phyloP scores from a whole-genome alignment of 2,113 vertebrate species.

The Chroicocephalus ridibundus region DNA sequence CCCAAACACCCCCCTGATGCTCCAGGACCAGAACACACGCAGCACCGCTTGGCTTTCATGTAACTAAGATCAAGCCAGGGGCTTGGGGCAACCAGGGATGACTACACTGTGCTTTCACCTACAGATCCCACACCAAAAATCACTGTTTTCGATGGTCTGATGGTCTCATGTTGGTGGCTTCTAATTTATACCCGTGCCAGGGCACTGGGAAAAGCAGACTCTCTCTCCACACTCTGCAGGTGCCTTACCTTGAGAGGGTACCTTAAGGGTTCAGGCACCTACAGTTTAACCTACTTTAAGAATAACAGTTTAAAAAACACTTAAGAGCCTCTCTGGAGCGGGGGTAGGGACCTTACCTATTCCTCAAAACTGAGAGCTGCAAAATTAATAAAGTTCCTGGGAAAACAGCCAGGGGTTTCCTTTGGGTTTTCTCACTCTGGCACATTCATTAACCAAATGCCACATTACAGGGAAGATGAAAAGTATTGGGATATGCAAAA shows the following conservation, averaged over 20 bases:
- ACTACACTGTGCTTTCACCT: neutral
- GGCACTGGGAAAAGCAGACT: neutral
- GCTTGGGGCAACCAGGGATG: neutral
- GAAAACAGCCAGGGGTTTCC: slow-evolving; percentile 61
- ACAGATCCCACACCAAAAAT: neutral
- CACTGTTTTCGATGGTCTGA: neutral
- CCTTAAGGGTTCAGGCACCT: neutral
- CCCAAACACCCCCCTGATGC: neutral
- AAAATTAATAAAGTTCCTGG: slow-evolving; percentile 53
- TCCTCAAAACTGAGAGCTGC: slow-evolving; percentile 2
- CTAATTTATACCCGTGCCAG: neutral
- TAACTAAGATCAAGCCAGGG: neutral
- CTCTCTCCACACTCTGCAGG: neutral
- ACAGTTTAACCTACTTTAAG: neutral
- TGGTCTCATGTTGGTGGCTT: neutral
- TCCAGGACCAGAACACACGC: neutral
- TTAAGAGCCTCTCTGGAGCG: neutral
- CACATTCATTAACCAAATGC: slow-evolving; percentile 51
- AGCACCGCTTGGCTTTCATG: neutral
- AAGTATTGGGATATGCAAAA: neutral
- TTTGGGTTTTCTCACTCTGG: slow-evolving; percentile 44
- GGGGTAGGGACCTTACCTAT: neutral
- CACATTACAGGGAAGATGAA: neutral
- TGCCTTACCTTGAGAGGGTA: neutral
- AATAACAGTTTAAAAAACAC: slow-evolving; percentile 17